Evolutionary conservation across 2,888 invertebrate species (phyloP), one percentile per base, ranked within the genome.

Genomic region (Asteroscopus sphinx): DNA sequence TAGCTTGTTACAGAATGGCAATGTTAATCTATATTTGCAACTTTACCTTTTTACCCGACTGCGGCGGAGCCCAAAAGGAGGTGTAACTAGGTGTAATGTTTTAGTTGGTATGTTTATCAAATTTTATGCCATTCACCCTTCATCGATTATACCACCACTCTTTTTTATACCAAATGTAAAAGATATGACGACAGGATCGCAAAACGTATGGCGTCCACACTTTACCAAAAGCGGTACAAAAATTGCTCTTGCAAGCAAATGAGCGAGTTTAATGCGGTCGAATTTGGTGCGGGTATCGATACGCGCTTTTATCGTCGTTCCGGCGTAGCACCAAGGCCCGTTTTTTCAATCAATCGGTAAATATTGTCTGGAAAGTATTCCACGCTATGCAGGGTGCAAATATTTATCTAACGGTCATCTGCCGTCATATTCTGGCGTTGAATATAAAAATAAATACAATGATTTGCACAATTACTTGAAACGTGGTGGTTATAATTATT

Each of bases 201-300:
- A 21, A 66, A 32, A 33, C 17, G 6, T 44, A 6, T 25, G 15
- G 32, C 25, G 17, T 41, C 46, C 33, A 36, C 17, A 8, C 3
- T 58, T 57, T 16, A n/a, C 26, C 25, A 40, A 36, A 47, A 59
- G 30, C 5, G 3, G 3, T 1, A 0, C 8, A 45, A 52, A 33
- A 13, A 26, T 25, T 21, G 25, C 32, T 36, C 8, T 40, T 13
- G 46, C 44, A 36, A 61, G 47, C 54, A 65, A 48, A 53, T 61
- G 48, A 61, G 47, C 47, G 61, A 41, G 32, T 51, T 67, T 46
- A 36, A 54, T 61, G 47, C 54, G 54, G 68, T 36, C 11, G 7
- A 54, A 45, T 61, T 48, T 46, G 42, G 60, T 7, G 48, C 21
- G 57, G 57, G 11, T 9, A 2, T 64, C 28, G 40, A 53, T 45